Percentiles rank a stretch among this genome's conserved stretches.
Evolutionary conservation across 1,140 invertebrate species (phyloP).

Genomic region (Gyrodactylus salaris): DNA sequence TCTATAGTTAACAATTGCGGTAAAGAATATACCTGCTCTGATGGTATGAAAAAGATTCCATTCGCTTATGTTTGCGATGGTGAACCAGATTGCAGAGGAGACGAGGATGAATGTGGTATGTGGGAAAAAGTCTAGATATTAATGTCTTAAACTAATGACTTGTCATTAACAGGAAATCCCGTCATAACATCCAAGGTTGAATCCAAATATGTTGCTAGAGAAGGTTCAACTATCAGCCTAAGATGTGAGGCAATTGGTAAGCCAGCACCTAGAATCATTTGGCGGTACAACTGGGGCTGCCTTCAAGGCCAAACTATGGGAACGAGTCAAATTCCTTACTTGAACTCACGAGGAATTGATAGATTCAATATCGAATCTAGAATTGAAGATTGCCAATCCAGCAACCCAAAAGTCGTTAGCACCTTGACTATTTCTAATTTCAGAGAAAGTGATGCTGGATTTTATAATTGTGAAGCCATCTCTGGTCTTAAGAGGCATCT

Average conservation of each 20-base stretch:
- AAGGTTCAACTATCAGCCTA: neutral
- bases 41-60: neutral
- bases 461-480: slow-evolving; percentile 2
- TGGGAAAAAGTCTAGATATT: neutral
- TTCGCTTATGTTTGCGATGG: neutral
- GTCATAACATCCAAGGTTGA: neutral
- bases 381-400: neutral
- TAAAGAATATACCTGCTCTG: neutral
- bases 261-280: neutral
- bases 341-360: neutral
- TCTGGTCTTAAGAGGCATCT: neutral
- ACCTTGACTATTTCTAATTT: neutral
- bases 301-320: neutral
- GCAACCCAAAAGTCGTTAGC: neutral
- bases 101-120: slow-evolving; percentile 1
- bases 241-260: neutral
- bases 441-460: neutral
- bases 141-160: neutral
- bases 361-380: neutral
- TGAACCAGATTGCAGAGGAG: neutral
- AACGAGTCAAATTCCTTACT: neutral
- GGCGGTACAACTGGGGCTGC: slow-evolving; percentile 5
- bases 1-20: neutral
- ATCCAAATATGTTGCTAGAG: neutral
- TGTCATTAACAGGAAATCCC: neutral